These are phyloP conservation scores for Paramormyrops kingsleyae DNA, from an alignment of 2,113 vertebrate species.

Conservation along the genomic window DNA sequence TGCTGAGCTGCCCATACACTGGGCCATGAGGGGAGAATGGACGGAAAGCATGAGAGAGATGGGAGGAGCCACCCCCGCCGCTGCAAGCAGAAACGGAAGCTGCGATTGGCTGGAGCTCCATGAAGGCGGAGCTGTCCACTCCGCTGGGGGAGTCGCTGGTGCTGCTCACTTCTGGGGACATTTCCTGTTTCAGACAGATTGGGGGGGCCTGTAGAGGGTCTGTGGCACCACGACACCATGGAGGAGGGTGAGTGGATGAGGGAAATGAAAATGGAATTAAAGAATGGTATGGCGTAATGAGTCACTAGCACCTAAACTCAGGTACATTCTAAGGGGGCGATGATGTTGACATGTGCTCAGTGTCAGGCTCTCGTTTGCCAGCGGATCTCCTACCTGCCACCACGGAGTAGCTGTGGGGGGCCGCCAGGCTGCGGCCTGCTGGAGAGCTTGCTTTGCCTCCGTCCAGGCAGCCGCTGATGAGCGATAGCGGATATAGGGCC, in stretches of 20 bases:
- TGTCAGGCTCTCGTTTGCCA: background rate
- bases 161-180: slow-evolving; percentile 73
- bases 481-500: slow-evolving; percentile 76
- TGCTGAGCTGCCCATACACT: slow-evolving; percentile 76
- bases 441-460: slow-evolving; percentile 70
- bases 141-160: slow-evolving; percentile 74
- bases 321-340: background rate
- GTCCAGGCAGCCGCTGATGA: slow-evolving; percentile 72
- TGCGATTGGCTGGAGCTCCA: slow-evolving; percentile 73
- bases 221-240: slow-evolving; percentile 45
- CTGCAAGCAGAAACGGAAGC: slow-evolving; percentile 57
- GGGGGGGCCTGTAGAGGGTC: slow-evolving; percentile 65
- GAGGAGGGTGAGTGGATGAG: slow-evolving; percentile 6
- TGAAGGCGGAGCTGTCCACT: slow-evolving; percentile 66
- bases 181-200: slow-evolving; percentile 83
- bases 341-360: background rate
- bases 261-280: slow-evolving; percentile 14
- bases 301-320: background rate
- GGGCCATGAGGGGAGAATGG: slow-evolving; percentile 80
- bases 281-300: background rate
- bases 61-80: slow-evolving; percentile 47
- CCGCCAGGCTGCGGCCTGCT: slow-evolving; percentile 67
- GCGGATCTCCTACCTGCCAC: slow-evolving; percentile 65
- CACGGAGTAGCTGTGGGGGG: slow-evolving; percentile 75
- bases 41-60: slow-evolving; percentile 70